Conservation (phyloP, 2,888 invertebrate species). For the Sarcophaga variegata region DNA sequence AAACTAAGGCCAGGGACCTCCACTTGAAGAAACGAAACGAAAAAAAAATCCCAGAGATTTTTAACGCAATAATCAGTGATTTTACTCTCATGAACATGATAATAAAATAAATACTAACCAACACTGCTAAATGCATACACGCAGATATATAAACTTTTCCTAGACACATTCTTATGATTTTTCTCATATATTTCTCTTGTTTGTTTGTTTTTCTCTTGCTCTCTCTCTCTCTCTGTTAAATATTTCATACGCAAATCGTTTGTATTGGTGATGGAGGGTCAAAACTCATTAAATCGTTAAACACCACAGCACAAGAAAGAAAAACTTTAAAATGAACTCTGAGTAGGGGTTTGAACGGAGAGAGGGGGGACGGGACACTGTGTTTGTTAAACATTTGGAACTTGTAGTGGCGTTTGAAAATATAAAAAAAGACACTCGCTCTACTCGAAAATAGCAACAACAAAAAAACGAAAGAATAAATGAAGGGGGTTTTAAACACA, state of each 20-base stretch:
- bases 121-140: not conserved
- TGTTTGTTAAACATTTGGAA: slow-evolving; percentile 6
- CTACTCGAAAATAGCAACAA: slow-evolving; percentile 12
- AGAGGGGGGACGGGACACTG: not conserved
- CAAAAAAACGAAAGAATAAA: not conserved
- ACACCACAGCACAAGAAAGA: not conserved
- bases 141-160: not conserved
- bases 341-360: too few relatives aligned
- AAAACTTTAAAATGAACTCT: not conserved
- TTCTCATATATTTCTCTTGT: not conserved
- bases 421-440: not conserved
- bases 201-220: not conserved
- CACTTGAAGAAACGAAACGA: not conserved
- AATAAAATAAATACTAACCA: slow-evolving; percentile 31
- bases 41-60: not conserved
- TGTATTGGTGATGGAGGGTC: slow-evolving; percentile 20
- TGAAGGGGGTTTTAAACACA: not conserved
- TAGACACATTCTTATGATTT: not conserved
- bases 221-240: too few relatives aligned
- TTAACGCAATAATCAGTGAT: slow-evolving; percentile 39
- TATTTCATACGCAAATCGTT: not conserved
- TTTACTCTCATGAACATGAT: slow-evolving; percentile 52
- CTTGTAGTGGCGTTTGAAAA: not conserved
- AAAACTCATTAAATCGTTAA: slow-evolving; percentile 35
- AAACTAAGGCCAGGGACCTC: not conserved